Base-by-base conservation (phyloP, 53 echinoderm and acorn worm genomes). In the Arbacia lixula region DNA sequence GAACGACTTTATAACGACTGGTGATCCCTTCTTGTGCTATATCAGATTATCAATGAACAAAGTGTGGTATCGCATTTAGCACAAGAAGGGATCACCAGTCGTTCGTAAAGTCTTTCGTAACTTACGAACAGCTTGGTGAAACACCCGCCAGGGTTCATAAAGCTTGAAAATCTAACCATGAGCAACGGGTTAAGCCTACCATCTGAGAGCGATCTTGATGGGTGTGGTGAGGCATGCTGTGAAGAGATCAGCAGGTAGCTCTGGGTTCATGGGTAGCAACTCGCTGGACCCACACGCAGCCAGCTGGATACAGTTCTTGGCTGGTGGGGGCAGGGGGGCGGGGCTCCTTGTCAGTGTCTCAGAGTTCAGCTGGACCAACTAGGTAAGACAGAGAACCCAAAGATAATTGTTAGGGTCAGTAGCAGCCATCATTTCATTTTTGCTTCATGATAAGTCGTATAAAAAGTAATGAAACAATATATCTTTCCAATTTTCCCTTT, bases 211-310 rank as follows among this genome's bases (percentile, higher is more conserved):
- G 53, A 96, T 96, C 89, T 96, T 96, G 63, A 96, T 96, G 38
- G 97, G 97, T 60, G 97, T 96, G 46, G 97, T 94, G 52, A 96
- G 89, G 85, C 97, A 96, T 19, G 97, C 91, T 27, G 97, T 96
- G 83, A 96, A 96, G 34, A 96, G 91, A 83, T 96, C 97, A 19
- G 97, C 93, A 16, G 97, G 97, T 49, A 96, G 86, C 84, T 90
- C 92, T 11, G 93, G 97, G 53, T 94, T 93, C 97, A 96, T 96
- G 30, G 97, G 97, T 19, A 96, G 88, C 29, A 91, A 78, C 60
- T 94, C 91, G 30, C 85, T 84, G 39, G 91, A 85, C 16, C 94
- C 90, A 60, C 97, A 96, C 0, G 97, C 91, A 27, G 97, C 97
- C 50, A 96, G 84, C 64, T 96, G 97, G 56, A 96, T 96, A 86